Evolutionary conservation across 2,113 vertebrate species (phyloP), one percentile per base, ranked within the genome.

Genomic region (Galemys pyrenaicus): DNA sequence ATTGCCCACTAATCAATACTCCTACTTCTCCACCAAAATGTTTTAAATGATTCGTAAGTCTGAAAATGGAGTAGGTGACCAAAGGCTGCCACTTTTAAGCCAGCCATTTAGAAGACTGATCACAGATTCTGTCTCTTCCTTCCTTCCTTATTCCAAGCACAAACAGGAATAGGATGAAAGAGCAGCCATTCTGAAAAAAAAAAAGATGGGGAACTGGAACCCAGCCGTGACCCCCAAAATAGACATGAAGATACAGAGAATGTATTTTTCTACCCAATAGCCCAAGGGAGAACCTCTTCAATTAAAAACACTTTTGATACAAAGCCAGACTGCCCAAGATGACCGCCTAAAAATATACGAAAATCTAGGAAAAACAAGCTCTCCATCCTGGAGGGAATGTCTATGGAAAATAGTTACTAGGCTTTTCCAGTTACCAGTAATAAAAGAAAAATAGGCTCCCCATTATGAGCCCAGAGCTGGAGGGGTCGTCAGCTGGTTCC

Each of bases 221-320:
- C 62, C 79, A 88, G 49, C 46, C 80, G 22, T 15, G 87, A 60
- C 83, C 94, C 93, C 82, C 77, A 81, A 95, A 92, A 56, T 62
- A 67, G 64, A 93, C 90, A 54, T 0, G 37, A 79, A 84, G 85
- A 95, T 95, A 97, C 87, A 98, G 93, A 81, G 97, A 93, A 91
- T 68, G 9, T 60, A 92, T 97, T 97, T 98, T 97, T 96, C 71
- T 92, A 91, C 74, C 97, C 49, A 74, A 94, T 95, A 88, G 96
- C 89, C 91, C 70, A 91, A 96, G 82, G 87, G 84, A 97, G 60
- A 97, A 86, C 87, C 64, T 94, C 39, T 88, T 86, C 97, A 71
- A 97, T 94, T 96, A 97, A 97, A 98, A 97, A 91, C 92, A 96
- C 90, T 98, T 98, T 95, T 98, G 95, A 97, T 97, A 97, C 56